Conservation (phyloP, 1,140 invertebrate genomes). For the Drosophila kanapiae region DNA sequence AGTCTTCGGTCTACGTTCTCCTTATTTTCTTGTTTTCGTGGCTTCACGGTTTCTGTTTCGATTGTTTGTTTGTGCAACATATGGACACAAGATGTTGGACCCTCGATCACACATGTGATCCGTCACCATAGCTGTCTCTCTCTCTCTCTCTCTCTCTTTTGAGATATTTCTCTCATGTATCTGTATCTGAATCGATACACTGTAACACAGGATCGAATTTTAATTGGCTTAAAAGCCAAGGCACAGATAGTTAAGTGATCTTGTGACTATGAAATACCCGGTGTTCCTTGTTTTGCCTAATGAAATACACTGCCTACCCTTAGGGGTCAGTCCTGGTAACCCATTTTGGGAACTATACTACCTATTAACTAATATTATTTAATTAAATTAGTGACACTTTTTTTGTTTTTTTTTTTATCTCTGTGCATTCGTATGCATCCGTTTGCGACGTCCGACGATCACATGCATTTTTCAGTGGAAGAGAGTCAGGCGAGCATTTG, state of each 20-base stretch:
- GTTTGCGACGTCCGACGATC: conserved; percentile 20
- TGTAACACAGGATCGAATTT: conserved; percentile 3
- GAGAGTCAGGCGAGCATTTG: conserved; percentile 49
- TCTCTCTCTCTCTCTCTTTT: not conserved
- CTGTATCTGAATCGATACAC: conserved; percentile 14
- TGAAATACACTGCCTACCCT: not conserved
- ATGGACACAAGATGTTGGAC: conserved; percentile 78
- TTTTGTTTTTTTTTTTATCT: not conserved
- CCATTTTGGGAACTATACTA: too few relatives aligned
- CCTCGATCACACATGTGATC: conserved; percentile 64
- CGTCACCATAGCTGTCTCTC: conserved; percentile 16
- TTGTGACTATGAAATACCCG: not conserved
- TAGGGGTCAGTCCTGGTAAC: too few relatives aligned
- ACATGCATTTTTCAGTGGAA: conserved; percentile 55
- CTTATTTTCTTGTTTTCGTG: conserved; percentile 23
- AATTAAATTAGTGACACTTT: not conserved
- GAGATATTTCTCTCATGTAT: not conserved
- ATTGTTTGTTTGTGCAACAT: conserved; percentile 79
- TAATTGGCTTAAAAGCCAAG: too few relatives aligned
- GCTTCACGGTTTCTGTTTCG: conserved; percentile 50
- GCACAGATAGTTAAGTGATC: not conserved
- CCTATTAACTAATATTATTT: not conserved
- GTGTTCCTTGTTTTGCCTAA: not conserved
- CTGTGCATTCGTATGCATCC: not conserved
- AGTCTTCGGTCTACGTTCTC: not conserved